phyloP scores from a whole-genome alignment of 2,113 vertebrate genomes.

The Patagioenas fasciata region DNA sequence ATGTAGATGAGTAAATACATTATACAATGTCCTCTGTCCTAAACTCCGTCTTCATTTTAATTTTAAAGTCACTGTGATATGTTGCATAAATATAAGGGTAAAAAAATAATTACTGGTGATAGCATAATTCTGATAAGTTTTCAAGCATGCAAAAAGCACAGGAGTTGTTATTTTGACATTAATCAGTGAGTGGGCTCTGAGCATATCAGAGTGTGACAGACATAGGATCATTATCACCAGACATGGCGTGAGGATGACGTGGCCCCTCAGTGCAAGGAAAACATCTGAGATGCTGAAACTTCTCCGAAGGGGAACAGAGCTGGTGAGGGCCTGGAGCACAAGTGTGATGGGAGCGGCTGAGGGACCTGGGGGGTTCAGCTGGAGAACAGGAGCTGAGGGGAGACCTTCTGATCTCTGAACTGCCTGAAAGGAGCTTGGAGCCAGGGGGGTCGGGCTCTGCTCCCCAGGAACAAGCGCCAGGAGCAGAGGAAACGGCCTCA shows the following conservation, averaged over 20 bases:
- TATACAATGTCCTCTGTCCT: neutral
- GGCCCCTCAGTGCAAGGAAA: too few species aligned
- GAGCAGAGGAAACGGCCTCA: too few species aligned
- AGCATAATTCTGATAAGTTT: neutral
- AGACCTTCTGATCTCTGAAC: too few species aligned
- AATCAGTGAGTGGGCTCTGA: neutral
- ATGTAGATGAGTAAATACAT: constrained; percentile 1
- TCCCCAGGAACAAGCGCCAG: too few species aligned
- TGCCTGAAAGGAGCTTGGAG: too few species aligned
- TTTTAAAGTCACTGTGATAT: neutral
- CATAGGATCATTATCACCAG: neutral
- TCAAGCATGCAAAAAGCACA: neutral
- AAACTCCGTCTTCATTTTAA: constrained; percentile 13
- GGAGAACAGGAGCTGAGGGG: too few species aligned
- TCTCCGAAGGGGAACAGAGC: too few species aligned
- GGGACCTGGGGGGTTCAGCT: too few species aligned
- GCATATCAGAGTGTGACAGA: neutral
- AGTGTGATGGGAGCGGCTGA: too few species aligned
- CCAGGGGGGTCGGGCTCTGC: too few species aligned
- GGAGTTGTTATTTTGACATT: neutral
- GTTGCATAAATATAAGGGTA: neutral
- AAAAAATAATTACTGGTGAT: neutral
- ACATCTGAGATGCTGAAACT: too few species aligned
- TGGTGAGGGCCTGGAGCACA: too few species aligned
- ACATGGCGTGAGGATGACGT: neutral